These are phyloP conservation scores for Lonchura striata DNA, from an alignment of 2,113 vertebrate species.

Conservation along the genomic window DNA sequence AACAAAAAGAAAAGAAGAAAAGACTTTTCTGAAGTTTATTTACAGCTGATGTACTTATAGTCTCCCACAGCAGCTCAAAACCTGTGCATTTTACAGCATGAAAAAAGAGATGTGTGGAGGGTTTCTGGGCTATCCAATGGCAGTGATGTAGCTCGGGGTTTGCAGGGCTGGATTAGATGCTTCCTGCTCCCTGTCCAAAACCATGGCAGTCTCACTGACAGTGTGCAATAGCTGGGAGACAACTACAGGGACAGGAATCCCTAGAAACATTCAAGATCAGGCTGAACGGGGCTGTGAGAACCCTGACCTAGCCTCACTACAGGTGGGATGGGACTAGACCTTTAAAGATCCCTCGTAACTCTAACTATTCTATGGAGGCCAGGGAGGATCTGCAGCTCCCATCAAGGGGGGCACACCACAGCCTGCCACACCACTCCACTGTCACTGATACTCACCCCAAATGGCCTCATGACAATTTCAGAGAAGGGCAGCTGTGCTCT, in stretches of 20 bases:
- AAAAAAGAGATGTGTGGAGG: background rate
- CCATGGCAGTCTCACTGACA: accelerated
- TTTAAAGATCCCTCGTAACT: background rate
- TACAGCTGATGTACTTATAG: background rate
- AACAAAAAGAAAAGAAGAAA: background rate
- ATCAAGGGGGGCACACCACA: background rate
- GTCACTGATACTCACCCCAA: background rate
- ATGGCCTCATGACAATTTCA: background rate
- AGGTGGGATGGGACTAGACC: background rate
- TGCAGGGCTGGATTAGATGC: background rate
- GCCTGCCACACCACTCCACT: accelerated
- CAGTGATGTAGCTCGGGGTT: accelerated
- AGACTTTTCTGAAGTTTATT: background rate
- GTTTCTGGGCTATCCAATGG: background rate
- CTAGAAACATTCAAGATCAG: background rate
- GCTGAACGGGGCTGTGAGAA: background rate
- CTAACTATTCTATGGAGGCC: background rate
- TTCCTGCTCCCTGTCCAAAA: background rate
- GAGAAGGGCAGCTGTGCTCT: background rate
- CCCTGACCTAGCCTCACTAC: background rate
- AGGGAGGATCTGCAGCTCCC: background rate
- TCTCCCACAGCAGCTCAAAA: background rate
- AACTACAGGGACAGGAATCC: background rate
- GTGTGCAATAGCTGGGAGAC: background rate
- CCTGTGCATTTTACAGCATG: background rate